Evolutionary conservation across 2,888 invertebrate genomes (phyloP).

Genomic region (Steromphala cineraria): DNA sequence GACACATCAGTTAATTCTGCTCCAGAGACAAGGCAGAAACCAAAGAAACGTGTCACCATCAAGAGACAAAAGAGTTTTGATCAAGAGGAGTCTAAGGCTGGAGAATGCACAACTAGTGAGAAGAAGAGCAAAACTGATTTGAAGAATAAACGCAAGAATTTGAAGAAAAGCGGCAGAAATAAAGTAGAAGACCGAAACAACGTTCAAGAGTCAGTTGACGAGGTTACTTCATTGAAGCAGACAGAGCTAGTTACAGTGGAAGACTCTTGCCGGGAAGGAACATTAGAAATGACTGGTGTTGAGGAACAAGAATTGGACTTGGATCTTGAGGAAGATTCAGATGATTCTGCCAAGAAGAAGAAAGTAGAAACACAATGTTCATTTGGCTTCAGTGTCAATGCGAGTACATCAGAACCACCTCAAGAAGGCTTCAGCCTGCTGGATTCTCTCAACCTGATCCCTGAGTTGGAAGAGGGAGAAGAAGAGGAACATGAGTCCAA

Average conservation of each 20-base stretch:
- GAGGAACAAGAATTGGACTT: background rate
- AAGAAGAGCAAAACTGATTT: background rate
- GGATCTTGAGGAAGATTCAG: background rate
- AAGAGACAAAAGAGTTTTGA: slow-evolving; percentile 1
- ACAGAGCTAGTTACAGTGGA: no score
- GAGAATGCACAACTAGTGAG: background rate
- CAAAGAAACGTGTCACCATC: background rate
- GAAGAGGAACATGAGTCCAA: background rate
- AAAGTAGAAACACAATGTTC: background rate
- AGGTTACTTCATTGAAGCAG: background rate
- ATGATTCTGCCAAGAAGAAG: background rate
- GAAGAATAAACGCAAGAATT: background rate
- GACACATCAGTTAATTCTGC: no score
- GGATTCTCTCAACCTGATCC: background rate
- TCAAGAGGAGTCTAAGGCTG: background rate
- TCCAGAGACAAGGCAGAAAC: no score
- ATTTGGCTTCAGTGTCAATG: background rate
- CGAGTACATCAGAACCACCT: background rate
- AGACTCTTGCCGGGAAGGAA: background rate
- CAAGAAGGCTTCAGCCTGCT: background rate
- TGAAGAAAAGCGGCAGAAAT: background rate
- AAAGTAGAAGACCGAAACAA: background rate
- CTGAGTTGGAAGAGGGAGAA: background rate
- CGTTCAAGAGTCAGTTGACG: background rate
- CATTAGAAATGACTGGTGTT: background rate